Evolutionary conservation across 2,113 vertebrate genomes (phyloP), one percentile per base, ranked within the genome.

Genomic region (Thunnus thynnus): DNA sequence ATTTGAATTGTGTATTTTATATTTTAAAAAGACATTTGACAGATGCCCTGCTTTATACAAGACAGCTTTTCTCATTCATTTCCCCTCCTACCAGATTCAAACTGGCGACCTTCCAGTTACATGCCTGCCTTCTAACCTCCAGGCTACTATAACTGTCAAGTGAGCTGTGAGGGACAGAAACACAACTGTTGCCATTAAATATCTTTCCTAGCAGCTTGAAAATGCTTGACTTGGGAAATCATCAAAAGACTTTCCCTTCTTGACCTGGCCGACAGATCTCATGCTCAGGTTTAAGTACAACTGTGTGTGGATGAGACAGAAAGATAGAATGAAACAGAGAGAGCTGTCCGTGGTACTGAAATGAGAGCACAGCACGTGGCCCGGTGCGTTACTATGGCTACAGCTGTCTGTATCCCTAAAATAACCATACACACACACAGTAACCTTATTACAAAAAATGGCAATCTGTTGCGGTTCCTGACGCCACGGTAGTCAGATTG

Each of bases 381-480:
- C 86, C 74, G 72, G 62, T 88, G 85, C 61, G 93, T 94, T 94
- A 84, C 93, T 92, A 94, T 94, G 92, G 88, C 86, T 91, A 94
- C 92, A 88, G 90, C 79, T 89, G 85, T 87, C 86, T 88, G 85
- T 87, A 86, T 90, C 88, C 91, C 88, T 89, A 91, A 92, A 94
- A 93, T 93, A 94, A 90, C 88, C 85, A 84, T 17, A 80, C 51
- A 52, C 64, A 82, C 73, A 62, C 67, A 88, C 65, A 52, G 64
- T 84, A 90, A 88, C 87, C 87, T 87, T 92, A 86, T 89, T 83
- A 84, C 75, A 86, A 72, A 73, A 76, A 76, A 71, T 1, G 32
- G 52, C 78, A 89, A 88, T 85, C 76, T 83, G 81, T 87, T 80
- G 69, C 51, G 0, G 55, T 18, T 82, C 25, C 65, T 80, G 72